A percentile compares a stretch with the other conserved stretches of the same genome.
These are phyloP conservation scores for Tetragonula carbonaria DNA, from an alignment of 2,888 invertebrate genomes.

Conservation along the genomic window DNA sequence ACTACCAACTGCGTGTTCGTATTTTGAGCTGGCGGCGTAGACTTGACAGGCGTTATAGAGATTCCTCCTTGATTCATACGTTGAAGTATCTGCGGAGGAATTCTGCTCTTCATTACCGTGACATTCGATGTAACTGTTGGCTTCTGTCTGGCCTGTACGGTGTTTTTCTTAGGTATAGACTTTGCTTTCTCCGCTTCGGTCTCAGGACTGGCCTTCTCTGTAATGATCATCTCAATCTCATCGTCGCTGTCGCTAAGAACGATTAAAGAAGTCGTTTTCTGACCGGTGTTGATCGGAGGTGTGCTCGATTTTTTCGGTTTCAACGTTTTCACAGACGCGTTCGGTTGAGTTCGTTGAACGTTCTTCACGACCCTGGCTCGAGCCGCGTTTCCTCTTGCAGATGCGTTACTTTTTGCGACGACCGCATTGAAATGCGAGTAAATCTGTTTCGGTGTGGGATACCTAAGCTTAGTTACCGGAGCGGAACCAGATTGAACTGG, in stretches of 20 bases:
- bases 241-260: conserved; percentile 82
- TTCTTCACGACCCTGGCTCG: conserved; percentile 6
- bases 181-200: conserved; percentile 54
- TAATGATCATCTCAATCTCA: conserved; percentile 81
- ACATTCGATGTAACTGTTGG: conserved; percentile 69
- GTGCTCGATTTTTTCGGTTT: background rate
- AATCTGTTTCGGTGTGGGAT: conserved; percentile 20
- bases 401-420: conserved; percentile 61
- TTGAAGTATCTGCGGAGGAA: conserved; percentile 79
- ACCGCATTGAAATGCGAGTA: conserved; percentile 68
- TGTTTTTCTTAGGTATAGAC: conserved; percentile 12
- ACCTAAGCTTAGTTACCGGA: conserved; percentile 21
- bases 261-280: conserved; percentile 79
- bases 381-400: conserved; percentile 24
- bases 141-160: conserved; percentile 40
- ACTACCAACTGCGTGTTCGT: conserved; percentile 78
- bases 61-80: conserved; percentile 82
- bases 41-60: conserved; percentile 80
- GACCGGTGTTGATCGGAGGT: conserved; percentile 24
- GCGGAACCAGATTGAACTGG: background rate
- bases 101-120: conserved; percentile 57
- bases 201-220: conserved; percentile 64
- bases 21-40: conserved; percentile 64
- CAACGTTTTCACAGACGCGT: conserved; percentile 7
- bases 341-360: background rate